phyloP scores from a whole-genome alignment of 2,888 invertebrate species.

The Callimorpha dominula region DNA sequence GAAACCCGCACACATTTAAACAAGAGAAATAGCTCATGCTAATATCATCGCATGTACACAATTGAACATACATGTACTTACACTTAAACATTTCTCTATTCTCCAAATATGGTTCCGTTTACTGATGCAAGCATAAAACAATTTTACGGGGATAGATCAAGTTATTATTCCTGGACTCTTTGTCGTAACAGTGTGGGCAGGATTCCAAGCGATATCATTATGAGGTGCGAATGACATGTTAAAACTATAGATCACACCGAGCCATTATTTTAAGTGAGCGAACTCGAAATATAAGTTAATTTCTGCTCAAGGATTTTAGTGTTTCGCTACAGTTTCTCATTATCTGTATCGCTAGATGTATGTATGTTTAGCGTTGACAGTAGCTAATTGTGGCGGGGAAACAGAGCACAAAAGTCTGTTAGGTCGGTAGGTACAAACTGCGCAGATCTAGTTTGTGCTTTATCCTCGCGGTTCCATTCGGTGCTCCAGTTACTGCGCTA shows the following conservation, averaged over 20 bases:
- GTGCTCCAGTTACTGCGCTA: slow-evolving; percentile 70
- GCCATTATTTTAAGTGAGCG: slow-evolving; percentile 24
- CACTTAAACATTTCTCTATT: not conserved
- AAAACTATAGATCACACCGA: slow-evolving; percentile 34
- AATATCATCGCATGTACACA: slow-evolving; percentile 17
- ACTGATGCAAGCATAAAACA: not conserved
- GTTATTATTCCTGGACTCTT: slow-evolving; percentile 12
- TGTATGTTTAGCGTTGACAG: slow-evolving; percentile 31
- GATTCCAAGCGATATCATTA: slow-evolving; percentile 41
- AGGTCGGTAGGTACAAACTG: slow-evolving; percentile 40
- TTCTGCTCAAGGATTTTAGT: slow-evolving; percentile 22
- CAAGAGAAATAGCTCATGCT: slow-evolving; percentile 16
- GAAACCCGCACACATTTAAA: slow-evolving; percentile 19
- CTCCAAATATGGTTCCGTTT: slow-evolving; percentile 6
- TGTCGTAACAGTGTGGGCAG: slow-evolving; percentile 42
- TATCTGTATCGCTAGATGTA: slow-evolving; percentile 17
- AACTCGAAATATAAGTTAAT: slow-evolving; percentile 21
- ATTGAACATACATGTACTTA: not conserved
- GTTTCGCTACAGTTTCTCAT: slow-evolving; percentile 22
- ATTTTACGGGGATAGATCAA: slow-evolving; percentile 1
- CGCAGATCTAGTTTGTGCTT: slow-evolving; percentile 61
- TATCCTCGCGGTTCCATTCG: slow-evolving; percentile 60
- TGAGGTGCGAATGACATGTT: slow-evolving; percentile 39
- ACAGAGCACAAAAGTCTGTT: slow-evolving; percentile 76
- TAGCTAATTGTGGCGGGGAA: slow-evolving; percentile 67